Conservation (phyloP, 2,113 vertebrate species). For the Platysteira castanea region DNA sequence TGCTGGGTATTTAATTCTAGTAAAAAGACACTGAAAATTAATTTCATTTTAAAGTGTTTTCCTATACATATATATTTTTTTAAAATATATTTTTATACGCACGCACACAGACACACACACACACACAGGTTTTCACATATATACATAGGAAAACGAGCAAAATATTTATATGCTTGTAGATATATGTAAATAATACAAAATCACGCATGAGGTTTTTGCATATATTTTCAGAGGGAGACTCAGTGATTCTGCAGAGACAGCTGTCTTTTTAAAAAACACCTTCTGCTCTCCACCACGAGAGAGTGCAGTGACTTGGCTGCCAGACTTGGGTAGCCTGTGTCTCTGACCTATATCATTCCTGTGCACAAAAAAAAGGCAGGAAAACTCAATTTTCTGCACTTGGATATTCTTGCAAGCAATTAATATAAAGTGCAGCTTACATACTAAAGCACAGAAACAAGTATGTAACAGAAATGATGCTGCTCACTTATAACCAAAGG, state of each 20-base stretch:
- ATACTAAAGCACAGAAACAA: not conserved
- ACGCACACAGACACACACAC: not conserved
- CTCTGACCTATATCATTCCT: not conserved
- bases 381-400: not conserved
- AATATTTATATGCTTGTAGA: not conserved
- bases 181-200: not conserved
- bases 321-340: accelerated
- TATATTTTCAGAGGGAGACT: not conserved
- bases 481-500: not conserved
- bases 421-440: not conserved
- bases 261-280: not conserved
- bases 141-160: not conserved
- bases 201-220: accelerated
- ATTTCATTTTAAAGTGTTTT: not conserved
- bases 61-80: too few relatives aligned
- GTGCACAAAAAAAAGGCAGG: not conserved
- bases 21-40: not conserved
- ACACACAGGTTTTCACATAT: not conserved
- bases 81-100: too few relatives aligned
- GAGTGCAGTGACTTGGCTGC: not conserved
- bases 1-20: not conserved
- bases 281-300: not conserved
- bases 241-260: not conserved
- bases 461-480: not conserved
- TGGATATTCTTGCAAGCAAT: not conserved